A percentile compares a stretch with the other conserved stretches of the same genome.
phyloP scores from a whole-genome alignment of 2,113 vertebrate species.

The Thomomys bottae region DNA sequence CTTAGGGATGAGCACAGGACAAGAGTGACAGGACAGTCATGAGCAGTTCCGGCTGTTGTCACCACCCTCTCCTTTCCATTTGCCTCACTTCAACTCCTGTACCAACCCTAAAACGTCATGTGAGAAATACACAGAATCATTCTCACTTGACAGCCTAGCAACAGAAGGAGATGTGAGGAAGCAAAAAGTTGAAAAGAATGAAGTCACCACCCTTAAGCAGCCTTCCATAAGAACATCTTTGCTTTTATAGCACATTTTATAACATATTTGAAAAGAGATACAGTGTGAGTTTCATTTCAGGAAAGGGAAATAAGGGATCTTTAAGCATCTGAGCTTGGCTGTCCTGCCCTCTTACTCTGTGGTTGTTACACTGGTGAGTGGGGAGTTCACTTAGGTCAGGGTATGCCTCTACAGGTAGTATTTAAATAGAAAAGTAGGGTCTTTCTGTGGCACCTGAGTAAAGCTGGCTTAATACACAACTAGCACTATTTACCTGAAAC shows the following conservation, averaged over 20 bases:
- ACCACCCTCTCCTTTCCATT: rapidly evolving
- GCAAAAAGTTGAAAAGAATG: neutral
- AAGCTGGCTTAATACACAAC: neutral
- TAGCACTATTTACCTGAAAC: neutral
- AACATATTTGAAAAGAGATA: neutral
- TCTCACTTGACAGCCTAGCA: neutral
- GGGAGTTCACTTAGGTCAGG: neutral
- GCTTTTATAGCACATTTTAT: neutral
- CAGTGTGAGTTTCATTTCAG: neutral
- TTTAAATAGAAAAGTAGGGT: neutral
- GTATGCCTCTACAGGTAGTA: neutral
- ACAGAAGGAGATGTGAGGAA: neutral
- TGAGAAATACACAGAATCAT: neutral
- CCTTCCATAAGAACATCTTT: neutral
- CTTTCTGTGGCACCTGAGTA: neutral
- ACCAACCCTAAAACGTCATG: rapidly evolving
- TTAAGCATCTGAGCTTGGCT: neutral
- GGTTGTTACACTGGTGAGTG: neutral
- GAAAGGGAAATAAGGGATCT: neutral
- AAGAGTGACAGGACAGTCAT: neutral
- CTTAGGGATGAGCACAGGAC: neutral
- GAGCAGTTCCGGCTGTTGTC: neutral
- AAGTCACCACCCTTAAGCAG: neutral
- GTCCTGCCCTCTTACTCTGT: neutral
- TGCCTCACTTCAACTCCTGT: too few species aligned